Conservation (phyloP, 1,140 invertebrate species). For the Drosophila ironensis region DNA sequence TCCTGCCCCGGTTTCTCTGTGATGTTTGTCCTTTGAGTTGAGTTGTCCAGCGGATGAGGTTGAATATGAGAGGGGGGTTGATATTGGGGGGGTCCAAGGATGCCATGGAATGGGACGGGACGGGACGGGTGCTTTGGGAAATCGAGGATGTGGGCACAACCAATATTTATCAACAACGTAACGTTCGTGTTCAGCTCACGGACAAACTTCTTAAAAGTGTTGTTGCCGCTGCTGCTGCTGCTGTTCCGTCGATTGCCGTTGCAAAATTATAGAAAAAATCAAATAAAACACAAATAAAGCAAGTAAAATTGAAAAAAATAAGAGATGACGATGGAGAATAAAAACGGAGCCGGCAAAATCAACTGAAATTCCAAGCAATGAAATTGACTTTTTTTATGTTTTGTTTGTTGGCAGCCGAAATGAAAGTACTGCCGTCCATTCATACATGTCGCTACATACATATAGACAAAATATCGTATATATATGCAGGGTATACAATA, state of each 20-base stretch:
- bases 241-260: slow-evolving; percentile 28
- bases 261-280: slow-evolving; percentile 72
- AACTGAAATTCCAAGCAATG: slow-evolving; percentile 50
- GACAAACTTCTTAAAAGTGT: slow-evolving; percentile 73
- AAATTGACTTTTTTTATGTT: slow-evolving; percentile 60
- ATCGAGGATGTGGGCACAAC: slow-evolving; percentile 39
- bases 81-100: neutral
- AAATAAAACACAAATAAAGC: slow-evolving; percentile 58
- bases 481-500: too few species aligned
- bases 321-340: slow-evolving; percentile 1
- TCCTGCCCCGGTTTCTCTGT: neutral
- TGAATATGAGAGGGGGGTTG: neutral
- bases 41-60: slow-evolving; percentile 28
- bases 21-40: slow-evolving; percentile 44
- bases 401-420: slow-evolving; percentile 66
- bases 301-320: slow-evolving; percentile 47
- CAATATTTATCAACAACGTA: slow-evolving; percentile 77
- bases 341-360: slow-evolving; percentile 27
- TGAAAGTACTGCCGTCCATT: slow-evolving; percentile 55
- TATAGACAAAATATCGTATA: too few species aligned
- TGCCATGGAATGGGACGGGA: neutral
- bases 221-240: slow-evolving; percentile 7
- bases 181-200: slow-evolving; percentile 65
- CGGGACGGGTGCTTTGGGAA: neutral
- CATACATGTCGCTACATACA: slow-evolving; percentile 6